phyloP scores from a whole-genome alignment of 2,797 vertebrate species.

The Oceanodroma leucorhoa region DNA sequence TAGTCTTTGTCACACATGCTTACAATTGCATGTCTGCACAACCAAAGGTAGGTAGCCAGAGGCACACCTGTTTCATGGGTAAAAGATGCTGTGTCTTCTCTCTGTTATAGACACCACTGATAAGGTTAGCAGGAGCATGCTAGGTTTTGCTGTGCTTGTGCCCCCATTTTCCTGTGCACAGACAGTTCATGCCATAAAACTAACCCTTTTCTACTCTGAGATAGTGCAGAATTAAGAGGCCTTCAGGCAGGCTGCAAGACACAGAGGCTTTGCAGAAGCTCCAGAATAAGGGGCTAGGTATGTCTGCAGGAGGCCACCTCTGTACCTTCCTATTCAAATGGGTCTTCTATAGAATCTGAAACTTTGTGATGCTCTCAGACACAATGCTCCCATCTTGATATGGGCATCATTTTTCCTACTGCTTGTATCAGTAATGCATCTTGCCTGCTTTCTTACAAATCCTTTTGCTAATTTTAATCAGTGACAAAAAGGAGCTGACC shows the following conservation, averaged over 20 bases:
- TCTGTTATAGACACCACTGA: too few relatives aligned
- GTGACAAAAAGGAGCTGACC: not conserved
- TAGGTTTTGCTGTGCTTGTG: not conserved
- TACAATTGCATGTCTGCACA: not conserved
- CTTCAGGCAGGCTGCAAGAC: not conserved
- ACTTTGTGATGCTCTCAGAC: not conserved
- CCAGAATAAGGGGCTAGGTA: not conserved
- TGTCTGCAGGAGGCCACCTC: not conserved
- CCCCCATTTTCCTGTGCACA: not conserved
- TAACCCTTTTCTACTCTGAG: not conserved
- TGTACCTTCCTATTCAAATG: not conserved
- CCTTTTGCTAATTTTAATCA: not conserved
- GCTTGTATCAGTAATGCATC: not conserved
- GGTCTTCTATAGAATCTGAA: not conserved
- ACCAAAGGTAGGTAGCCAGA: not conserved
- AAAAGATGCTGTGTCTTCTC: not conserved
- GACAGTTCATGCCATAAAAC: not conserved
- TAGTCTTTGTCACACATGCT: not conserved
- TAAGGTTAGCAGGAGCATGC: rapidly evolving
- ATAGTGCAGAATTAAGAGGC: not conserved
- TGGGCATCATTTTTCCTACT: not conserved
- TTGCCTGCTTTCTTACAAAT: not conserved
- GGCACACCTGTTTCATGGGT: too few relatives aligned
- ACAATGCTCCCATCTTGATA: not conserved
- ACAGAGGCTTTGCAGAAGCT: not conserved